phyloP scores from a whole-genome alignment of 2,797 vertebrate species.

The Amazona ochrocephala region DNA sequence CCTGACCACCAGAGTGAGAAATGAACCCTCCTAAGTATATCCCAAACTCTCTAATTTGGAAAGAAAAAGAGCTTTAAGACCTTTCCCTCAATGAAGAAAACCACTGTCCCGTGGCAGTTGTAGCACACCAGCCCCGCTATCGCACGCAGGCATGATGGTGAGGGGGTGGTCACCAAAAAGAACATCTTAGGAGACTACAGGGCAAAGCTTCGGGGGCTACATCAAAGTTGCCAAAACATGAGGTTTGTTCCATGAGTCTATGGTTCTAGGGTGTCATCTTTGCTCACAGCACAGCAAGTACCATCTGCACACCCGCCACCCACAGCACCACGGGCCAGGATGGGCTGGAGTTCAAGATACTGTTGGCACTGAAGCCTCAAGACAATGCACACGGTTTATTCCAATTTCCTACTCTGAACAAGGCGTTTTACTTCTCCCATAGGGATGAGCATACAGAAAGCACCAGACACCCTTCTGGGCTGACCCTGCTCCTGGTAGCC shows the following conservation, averaged over 20 bases:
- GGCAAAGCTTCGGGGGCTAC: neutral
- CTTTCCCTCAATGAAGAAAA: neutral
- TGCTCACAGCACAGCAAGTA: neutral
- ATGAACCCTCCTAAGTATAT: slow-evolving; percentile 49
- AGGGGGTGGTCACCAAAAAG: neutral
- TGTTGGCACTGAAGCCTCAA: neutral
- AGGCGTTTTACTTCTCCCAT: neutral
- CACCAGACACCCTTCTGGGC: neutral
- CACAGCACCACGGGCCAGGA: fast-evolving
- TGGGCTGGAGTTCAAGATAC: neutral
- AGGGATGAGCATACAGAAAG: neutral
- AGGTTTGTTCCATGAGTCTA: neutral
- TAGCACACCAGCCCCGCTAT: neutral
- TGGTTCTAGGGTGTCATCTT: fast-evolving
- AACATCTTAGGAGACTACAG: neutral
- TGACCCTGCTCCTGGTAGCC: neutral
- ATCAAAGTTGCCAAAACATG: fast-evolving
- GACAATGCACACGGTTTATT: fast-evolving
- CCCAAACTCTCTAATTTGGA: slow-evolving; percentile 35
- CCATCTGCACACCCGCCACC: neutral
- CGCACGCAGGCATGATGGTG: fast-evolving
- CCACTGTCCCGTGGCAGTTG: neutral
- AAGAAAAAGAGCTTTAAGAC: slow-evolving; percentile 20
- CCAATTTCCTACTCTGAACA: fast-evolving
- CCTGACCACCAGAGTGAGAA: slow-evolving; percentile 58